Base-by-base conservation (phyloP, 2,888 invertebrate species). In the Omphaloscelis lunosa region DNA sequence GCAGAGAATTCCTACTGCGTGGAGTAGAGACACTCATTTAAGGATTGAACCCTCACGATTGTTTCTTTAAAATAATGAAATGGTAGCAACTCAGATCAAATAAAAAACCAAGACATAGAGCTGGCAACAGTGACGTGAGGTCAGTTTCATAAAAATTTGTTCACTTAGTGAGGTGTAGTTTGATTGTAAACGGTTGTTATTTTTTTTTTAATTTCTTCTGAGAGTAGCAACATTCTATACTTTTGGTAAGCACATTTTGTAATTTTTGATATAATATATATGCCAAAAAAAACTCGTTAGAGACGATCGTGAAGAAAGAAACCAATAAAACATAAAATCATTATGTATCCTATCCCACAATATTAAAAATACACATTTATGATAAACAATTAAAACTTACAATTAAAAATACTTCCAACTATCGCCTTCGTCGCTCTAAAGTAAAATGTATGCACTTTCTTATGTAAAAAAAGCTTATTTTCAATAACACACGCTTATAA, bases 1-100 rank as follows among this genome's bases (percentile, higher is more conserved):
- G 68, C 17, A 61, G 34, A 63, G 15, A 51, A 82, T 81, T 53
- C 34, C 51, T 56, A 45, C 27, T 68, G 71, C 6, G 6, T 59
- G 59, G 65, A 80, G 39, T 56, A 41, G 70, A 84, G 69, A 80
- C 58, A 84, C 85, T 81, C 65, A 75, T 74, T 74, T 45, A 11
- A 73, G 41, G 17, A 70, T 65, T n/a, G 9, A 41, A 34, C 23
- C 17, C 23, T 75, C 58, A 58, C 41, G 39, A 53, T 63, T 5
- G 34, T 58, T 12, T 34, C 8, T 39, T 39, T 48, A 23, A 77
- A 77, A 56, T 27, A 61, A 51, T 45, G 15, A 53, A 61, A 29
- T 29, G 9, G 12, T 23, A 56, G 27, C 34, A 53, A 75, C 51
- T 41, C 45, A 45, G 45, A 45, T 12, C 45, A 45, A 45, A 45